Conservation (phyloP, 2,797 vertebrate species). For the Spinibarbus caldwelli region DNA sequence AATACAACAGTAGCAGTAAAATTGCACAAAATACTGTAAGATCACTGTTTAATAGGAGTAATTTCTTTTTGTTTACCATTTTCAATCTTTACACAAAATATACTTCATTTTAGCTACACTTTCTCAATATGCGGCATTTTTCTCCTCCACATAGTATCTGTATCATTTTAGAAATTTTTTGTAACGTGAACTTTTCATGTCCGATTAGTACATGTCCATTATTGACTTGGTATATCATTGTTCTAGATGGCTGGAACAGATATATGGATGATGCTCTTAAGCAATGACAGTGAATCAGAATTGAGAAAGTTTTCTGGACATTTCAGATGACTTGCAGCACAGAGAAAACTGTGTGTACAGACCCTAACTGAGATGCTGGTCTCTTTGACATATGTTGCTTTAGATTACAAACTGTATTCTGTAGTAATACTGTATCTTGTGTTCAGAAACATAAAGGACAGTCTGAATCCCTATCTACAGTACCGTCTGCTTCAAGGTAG, state of each 20-base stretch:
- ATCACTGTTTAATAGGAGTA: not conserved
- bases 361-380: not conserved
- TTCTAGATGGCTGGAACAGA: not conserved
- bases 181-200: not conserved
- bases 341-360: not conserved
- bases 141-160: not conserved
- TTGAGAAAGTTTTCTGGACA: not conserved
- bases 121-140: not conserved
- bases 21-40: not conserved
- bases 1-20: not conserved
- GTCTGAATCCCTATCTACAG: not conserved
- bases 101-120: not conserved
- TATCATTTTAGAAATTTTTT: not conserved
- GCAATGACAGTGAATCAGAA: not conserved
- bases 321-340: not conserved
- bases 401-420: conserved; percentile 13
- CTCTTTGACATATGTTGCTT: not conserved
- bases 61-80: not conserved
- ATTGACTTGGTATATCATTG: not conserved
- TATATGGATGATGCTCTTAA: not conserved
- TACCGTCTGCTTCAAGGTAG: not conserved
- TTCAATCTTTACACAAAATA: not conserved
- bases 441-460: not conserved
- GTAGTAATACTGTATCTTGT: not conserved
- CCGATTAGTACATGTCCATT: not conserved